These are phyloP conservation scores for Matsumurasca onukii DNA, from an alignment of 1,140 invertebrate species.

Conservation along the genomic window DNA sequence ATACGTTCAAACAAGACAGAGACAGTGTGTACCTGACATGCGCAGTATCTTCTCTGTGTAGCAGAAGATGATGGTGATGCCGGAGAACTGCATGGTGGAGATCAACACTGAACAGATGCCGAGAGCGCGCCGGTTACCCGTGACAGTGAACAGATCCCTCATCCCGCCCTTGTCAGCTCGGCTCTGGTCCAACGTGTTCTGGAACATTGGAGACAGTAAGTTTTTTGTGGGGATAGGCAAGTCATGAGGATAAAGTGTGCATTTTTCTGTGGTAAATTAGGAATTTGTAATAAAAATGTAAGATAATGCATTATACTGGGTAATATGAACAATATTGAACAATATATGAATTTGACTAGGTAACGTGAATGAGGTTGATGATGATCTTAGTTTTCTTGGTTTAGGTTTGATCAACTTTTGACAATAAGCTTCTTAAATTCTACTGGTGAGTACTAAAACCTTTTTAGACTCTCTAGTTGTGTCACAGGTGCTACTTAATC, in stretches of 20 bases:
- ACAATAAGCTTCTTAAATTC: too few species aligned
- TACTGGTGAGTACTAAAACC: too few species aligned
- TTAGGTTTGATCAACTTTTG: too few species aligned
- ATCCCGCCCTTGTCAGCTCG: background rate
- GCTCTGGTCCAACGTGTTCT: background rate
- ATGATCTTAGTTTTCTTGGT: too few species aligned
- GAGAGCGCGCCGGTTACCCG: slow-evolving; percentile 4
- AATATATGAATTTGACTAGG: too few species aligned
- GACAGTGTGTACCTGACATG: slow-evolving; percentile 4
- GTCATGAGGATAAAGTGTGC: background rate
- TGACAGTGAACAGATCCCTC: background rate
- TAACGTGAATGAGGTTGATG: too few species aligned
- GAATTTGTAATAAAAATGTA: background rate
- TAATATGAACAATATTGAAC: background rate
- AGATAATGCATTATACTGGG: background rate
- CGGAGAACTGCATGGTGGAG: background rate
- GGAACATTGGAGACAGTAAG: background rate
- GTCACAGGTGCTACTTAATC: too few species aligned
- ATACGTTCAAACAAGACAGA: too few species aligned
- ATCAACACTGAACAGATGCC: background rate
- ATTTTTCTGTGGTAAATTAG: background rate
- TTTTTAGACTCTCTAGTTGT: too few species aligned
- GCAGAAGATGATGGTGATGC: background rate
- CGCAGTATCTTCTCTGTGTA: slow-evolving; percentile 2
- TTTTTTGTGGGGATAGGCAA: background rate